phyloP scores from a whole-genome alignment of 2,113 vertebrate genomes.

The Suricata suricatta region DNA sequence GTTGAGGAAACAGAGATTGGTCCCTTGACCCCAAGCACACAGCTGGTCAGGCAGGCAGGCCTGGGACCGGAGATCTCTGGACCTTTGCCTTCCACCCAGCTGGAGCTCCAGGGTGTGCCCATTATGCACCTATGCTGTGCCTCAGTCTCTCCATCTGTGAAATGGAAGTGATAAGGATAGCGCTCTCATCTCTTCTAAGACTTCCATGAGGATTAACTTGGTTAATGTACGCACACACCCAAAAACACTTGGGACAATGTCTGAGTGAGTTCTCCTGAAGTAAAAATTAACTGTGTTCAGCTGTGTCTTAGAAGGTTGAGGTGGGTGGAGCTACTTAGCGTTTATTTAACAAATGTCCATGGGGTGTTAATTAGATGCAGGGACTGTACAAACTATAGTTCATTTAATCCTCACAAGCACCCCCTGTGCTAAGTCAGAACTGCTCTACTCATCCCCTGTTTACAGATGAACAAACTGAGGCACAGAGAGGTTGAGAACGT shows the following conservation, averaged over 20 bases:
- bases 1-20: background rate
- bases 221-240: background rate
- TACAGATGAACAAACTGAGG: background rate
- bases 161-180: background rate
- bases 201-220: too few species aligned
- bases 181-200: rapidly evolving
- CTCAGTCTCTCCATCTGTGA: background rate
- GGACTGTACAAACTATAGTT: background rate
- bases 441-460: background rate
- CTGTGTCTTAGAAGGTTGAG: rapidly evolving
- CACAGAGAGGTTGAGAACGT: background rate
- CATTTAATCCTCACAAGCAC: background rate
- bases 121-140: background rate
- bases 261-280: background rate
- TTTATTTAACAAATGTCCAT: background rate
- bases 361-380: too few species aligned
- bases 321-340: rapidly evolving
- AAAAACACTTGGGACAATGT: background rate
- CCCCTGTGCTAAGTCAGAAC: background rate
- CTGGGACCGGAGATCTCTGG: background rate
- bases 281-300: background rate
- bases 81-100: background rate
- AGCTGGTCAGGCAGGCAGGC: background rate
- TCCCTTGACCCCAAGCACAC: background rate
- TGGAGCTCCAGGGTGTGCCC: rapidly evolving